Evolutionary conservation across 2,888 invertebrate genomes (phyloP).

Genomic region (Dysmachus trigonus): DNA sequence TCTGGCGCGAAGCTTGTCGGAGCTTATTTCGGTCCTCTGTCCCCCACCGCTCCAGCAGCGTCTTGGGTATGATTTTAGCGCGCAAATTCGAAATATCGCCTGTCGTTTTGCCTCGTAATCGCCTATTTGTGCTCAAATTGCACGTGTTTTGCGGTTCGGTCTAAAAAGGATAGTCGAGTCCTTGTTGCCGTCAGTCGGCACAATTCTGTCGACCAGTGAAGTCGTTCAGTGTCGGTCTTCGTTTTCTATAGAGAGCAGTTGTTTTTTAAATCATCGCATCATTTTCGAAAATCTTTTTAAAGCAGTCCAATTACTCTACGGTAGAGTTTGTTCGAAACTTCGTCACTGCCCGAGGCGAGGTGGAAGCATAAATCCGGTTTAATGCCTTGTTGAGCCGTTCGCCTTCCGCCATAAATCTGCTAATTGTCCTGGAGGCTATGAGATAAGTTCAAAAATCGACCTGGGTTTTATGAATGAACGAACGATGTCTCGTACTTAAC

Average conservation of each 20-base stretch:
- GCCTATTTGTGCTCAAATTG: not conserved
- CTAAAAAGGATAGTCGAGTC: not conserved
- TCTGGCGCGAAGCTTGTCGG: not conserved
- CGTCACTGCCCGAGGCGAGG: not conserved
- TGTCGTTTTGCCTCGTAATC: not conserved
- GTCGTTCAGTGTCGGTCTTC: not conserved
- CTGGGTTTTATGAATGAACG: not conserved
- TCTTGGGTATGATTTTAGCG: not conserved
- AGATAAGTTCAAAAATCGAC: not conserved
- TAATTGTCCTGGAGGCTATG: not conserved
- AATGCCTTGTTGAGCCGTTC: not conserved
- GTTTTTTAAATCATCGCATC: not conserved
- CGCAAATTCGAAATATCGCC: not conserved
- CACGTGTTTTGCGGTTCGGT: not conserved
- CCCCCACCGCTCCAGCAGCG: too few species aligned
- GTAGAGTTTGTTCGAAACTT: not conserved
- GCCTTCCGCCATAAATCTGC: not conserved
- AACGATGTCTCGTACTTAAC: not conserved
- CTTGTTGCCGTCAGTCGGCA: not conserved
- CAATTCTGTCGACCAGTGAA: not conserved
- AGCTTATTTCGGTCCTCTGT: not conserved
- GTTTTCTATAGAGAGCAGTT: not conserved
- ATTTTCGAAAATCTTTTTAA: not conserved
- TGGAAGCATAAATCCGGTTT: not conserved
- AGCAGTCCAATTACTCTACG: not conserved